A percentile compares a stretch with the other conserved stretches of the same genome.
Conservation (phyloP, 2,113 vertebrate species). For the Isurus oxyrinchus region DNA sequence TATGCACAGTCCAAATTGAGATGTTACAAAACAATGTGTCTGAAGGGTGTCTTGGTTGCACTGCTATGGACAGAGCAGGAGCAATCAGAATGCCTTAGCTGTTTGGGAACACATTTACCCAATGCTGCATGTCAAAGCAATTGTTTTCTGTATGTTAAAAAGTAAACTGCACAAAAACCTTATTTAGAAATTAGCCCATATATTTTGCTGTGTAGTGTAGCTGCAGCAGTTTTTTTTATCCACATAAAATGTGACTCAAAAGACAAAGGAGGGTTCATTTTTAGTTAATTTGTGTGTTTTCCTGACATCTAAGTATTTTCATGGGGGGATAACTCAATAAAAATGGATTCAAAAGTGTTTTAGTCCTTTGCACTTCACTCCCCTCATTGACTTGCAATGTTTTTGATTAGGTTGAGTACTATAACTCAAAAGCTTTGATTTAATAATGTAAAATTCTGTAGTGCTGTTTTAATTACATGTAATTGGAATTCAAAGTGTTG, state of each 20-base stretch:
- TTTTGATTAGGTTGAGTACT: not conserved
- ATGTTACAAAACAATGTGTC: not conserved
- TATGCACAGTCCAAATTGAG: not conserved
- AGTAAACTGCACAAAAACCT: not conserved
- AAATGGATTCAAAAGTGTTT: not conserved
- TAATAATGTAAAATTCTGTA: not conserved
- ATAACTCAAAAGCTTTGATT: not conserved
- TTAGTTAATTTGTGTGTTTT: not conserved
- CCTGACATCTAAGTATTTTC: not conserved
- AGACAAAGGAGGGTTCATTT: not conserved
- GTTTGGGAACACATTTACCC: not conserved
- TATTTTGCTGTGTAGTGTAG: not conserved
- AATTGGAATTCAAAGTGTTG: not conserved
- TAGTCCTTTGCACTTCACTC: not conserved
- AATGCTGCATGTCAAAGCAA: not conserved
- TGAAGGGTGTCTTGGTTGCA: not conserved
- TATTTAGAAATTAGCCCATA: not conserved
- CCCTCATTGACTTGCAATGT: not conserved
- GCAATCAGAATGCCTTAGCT: not conserved
- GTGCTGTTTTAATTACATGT: not conserved
- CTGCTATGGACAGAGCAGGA: not conserved
- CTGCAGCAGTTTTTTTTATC: too few relatives aligned
- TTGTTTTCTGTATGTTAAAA: not conserved
- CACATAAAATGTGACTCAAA: not conserved
- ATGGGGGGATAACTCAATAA: not conserved